phyloP scores from a whole-genome alignment of 2,797 vertebrate species.

The Onychomys leucogaster region DNA sequence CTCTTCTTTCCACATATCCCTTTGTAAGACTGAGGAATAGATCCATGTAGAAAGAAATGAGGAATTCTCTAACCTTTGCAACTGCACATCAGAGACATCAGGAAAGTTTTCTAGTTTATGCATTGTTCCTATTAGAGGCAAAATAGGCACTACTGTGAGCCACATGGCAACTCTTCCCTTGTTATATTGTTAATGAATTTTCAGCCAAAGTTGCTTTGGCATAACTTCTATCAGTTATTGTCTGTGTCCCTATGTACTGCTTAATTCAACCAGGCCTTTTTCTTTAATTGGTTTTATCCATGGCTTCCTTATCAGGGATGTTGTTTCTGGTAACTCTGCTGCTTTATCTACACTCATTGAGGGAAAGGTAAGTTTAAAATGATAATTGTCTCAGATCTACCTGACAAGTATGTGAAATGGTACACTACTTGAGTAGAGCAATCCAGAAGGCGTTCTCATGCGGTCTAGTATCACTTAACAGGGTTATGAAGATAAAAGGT shows the following conservation, averaged over 20 bases:
- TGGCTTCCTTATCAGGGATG: background rate
- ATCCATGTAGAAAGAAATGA: too few species aligned
- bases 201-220: background rate
- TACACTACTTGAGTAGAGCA: background rate
- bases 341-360: background rate
- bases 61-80: too few species aligned
- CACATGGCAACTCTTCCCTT: background rate
- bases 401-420: background rate
- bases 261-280: background rate
- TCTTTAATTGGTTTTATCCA: background rate
- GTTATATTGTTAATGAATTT: background rate
- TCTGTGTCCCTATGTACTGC: background rate
- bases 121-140: background rate
- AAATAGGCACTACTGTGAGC: background rate
- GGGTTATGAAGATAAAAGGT: background rate
- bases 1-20: too few species aligned
- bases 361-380: background rate
- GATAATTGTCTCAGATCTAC: background rate
- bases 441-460: background rate
- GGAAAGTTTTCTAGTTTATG: background rate
- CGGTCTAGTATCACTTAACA: background rate
- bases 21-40: too few species aligned
- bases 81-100: background rate
- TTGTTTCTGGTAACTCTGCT: background rate
- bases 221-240: background rate